Evolutionary conservation across 2,888 invertebrate species (phyloP).

Genomic region (Scaptomyza cyrtandrae): DNA sequence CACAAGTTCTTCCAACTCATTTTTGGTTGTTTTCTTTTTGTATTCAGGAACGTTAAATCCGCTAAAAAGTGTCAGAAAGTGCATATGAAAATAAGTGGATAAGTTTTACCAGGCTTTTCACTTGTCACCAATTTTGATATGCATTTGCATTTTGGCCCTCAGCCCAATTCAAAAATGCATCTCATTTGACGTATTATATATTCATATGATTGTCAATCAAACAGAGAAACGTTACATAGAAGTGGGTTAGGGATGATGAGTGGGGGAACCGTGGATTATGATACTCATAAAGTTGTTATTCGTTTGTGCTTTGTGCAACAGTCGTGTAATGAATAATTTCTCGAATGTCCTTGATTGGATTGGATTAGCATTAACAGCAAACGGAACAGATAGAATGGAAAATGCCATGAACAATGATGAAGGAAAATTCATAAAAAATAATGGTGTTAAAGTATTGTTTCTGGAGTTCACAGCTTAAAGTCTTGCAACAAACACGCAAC

Average conservation of each 20-base stretch:
- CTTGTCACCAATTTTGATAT: constrained; percentile 30
- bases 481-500: constrained; percentile 8
- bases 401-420: background rate
- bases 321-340: constrained; percentile 35
- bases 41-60: constrained; percentile 40
- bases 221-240: background rate
- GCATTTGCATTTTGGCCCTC: constrained; percentile 33
- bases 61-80: constrained; percentile 41
- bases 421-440: background rate
- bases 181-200: constrained; percentile 57
- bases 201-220: constrained; percentile 71
- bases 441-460: background rate
- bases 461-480: constrained; percentile 16
- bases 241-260: background rate
- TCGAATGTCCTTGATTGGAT: constrained; percentile 32
- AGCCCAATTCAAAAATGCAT: constrained; percentile 33
- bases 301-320: constrained; percentile 17
- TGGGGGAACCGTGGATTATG: background rate
- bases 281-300: constrained; percentile 15
- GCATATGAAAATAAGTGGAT: constrained; percentile 57
- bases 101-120: constrained; percentile 28
- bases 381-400: background rate
- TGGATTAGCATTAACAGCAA: constrained; percentile 31
- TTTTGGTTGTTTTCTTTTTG: constrained; percentile 3
- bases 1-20: constrained; percentile 53